A percentile compares a stretch with the other conserved stretches of the same genome.
These are phyloP conservation scores for Petrophora chlorosata DNA, from an alignment of 2,888 invertebrate species.

Conservation along the genomic window DNA sequence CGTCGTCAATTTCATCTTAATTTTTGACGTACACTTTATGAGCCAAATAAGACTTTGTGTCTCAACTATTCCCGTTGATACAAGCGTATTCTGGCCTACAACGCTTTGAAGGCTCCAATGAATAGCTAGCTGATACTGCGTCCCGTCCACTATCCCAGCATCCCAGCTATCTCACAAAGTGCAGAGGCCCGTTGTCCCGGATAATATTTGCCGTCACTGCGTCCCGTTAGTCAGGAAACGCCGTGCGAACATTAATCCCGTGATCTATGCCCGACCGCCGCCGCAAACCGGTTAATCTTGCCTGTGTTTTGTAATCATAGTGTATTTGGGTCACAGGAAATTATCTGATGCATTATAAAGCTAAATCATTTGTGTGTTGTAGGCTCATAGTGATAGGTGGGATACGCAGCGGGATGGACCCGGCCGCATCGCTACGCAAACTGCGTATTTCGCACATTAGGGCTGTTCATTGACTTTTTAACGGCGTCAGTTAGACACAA, in stretches of 20 bases:
- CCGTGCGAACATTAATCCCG: conserved; percentile 48
- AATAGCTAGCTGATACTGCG: conserved; percentile 19
- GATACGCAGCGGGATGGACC: too few relatives aligned
- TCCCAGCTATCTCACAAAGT: conserved; percentile 29
- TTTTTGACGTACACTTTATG: too few relatives aligned
- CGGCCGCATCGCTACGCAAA: too few relatives aligned
- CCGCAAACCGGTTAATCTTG: conserved; percentile 34
- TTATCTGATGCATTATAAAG: not conserved
- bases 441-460: too few relatives aligned
- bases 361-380: not conserved
- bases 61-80: too few relatives aligned
- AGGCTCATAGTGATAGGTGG: too few relatives aligned
- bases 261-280: conserved; percentile 43
- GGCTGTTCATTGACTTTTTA: too few relatives aligned
- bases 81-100: too few relatives aligned
- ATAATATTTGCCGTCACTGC: conserved; percentile 38
- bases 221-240: conserved; percentile 39
- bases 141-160: not conserved
- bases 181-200: conserved; percentile 32
- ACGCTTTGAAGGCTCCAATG: too few relatives aligned
- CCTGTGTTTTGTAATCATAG: conserved; percentile 27
- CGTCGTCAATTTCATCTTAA: too few relatives aligned
- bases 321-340: conserved; percentile 18
- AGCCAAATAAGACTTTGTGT: too few relatives aligned
- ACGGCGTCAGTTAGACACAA: too few relatives aligned